Evolutionary conservation across 1,140 invertebrate species (phyloP), one percentile per base, ranked within the genome.

Genomic region (Cryptotermes secundus): DNA sequence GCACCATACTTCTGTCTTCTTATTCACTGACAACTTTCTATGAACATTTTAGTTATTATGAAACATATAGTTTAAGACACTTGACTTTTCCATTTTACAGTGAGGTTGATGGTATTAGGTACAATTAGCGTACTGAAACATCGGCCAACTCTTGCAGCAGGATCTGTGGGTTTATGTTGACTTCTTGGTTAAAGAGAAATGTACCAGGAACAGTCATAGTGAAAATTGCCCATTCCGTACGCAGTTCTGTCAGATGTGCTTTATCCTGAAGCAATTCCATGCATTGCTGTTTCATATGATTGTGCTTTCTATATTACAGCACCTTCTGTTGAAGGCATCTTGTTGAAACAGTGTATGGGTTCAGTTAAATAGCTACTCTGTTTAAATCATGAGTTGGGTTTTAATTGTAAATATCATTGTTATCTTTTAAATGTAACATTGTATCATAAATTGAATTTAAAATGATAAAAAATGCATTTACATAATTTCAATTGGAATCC

Each of bases 381-480:
- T 49, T 49, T 19, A 49, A 49, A 49, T 49, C 19, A 26, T 72
- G 59, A 72, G 81, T 82, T 82, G 81, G 81, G 81, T 82, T 82
- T 82, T 82, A 82, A 49, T 34, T 82, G 81, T 82, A 82, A 42
- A 82, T 82, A 42, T 82, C 34, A 82, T 82, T 49, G 38, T 82
- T 82, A 82, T 82, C n/a, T 82, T 82, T 82, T 82, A 82, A 82
- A 4, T 82, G 81, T 82, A 82, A 82, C 53, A 59, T 82, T 82
- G 81, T 82, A 45, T 45, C 26, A 82, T 82, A 82, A 82, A 81
- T 19, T 82, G 31, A 82, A 82, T 45, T 45, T 82, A 82, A 42
- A 53, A 34, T 16, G 19, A 82, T 72, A 26, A 72, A n/a, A 72
- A n/a, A 49, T 19, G 59, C 59, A 10, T 72, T 72, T 72, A 72